phyloP scores from a whole-genome alignment of 2,113 vertebrate genomes.

The Nettapus auritus region DNA sequence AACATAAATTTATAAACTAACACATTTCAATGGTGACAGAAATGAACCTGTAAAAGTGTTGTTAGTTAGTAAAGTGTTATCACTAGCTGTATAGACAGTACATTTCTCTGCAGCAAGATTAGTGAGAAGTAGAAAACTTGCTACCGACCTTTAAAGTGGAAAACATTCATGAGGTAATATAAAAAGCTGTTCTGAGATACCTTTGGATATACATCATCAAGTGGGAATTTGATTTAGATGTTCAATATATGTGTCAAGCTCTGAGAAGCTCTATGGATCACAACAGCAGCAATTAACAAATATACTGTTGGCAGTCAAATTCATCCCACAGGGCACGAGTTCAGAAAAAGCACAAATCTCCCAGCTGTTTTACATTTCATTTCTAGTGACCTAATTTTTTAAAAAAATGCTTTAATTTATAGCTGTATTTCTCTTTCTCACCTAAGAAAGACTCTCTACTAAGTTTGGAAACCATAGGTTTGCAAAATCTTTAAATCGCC shows the following conservation, averaged over 20 bases:
- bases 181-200: slow-evolving; percentile 1
- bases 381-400: not conserved
- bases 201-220: not conserved
- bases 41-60: not conserved
- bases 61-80: not conserved
- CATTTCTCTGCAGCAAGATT: not conserved
- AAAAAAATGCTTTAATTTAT: not conserved
- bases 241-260: slow-evolving; percentile 42
- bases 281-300: slow-evolving; percentile 65
- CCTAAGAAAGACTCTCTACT: not conserved
- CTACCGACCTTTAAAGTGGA: not conserved
- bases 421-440: not conserved
- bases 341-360: slow-evolving; percentile 9
- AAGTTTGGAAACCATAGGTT: slow-evolving; percentile 5
- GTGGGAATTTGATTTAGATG: slow-evolving; percentile 53
- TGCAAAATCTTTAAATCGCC: slow-evolving; percentile 2
- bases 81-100: not conserved
- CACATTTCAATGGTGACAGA: not conserved
- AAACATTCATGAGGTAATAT: not conserved
- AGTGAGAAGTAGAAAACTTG: not conserved
- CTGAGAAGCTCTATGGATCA: slow-evolving; percentile 43
- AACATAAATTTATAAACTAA: not conserved
- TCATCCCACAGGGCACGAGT: slow-evolving; percentile 10
- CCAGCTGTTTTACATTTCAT: not conserved
- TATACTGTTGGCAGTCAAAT: slow-evolving; percentile 34